A percentile compares a stretch with the other conserved stretches of the same genome.
phyloP scores from a whole-genome alignment of 1,140 invertebrate species.

The Drepana arcuata region DNA sequence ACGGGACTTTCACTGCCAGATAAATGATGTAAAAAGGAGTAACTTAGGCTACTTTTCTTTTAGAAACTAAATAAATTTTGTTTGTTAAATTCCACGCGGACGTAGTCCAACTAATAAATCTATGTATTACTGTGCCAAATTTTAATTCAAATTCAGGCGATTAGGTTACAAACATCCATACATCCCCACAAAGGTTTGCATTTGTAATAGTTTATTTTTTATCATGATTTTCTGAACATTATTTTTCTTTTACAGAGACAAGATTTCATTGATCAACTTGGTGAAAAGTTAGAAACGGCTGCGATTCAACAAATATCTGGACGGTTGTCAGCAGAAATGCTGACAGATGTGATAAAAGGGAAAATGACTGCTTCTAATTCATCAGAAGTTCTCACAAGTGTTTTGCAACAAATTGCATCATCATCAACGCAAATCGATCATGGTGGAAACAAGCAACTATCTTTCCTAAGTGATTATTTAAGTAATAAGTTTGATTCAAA shows the following conservation, averaged over 20 bases:
- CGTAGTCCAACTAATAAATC: not conserved
- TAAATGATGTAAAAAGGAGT: too few relatives aligned
- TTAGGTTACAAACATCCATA: too few relatives aligned
- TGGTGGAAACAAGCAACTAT: constrained; percentile 8
- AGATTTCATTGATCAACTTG: constrained; percentile 32
- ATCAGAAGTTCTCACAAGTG: constrained; percentile 15
- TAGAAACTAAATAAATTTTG: too few relatives aligned
- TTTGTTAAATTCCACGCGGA: not conserved
- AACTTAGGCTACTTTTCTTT: too few relatives aligned
- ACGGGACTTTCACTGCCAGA: too few relatives aligned
- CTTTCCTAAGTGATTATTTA: constrained; percentile 30
- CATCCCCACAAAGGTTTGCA: not conserved
- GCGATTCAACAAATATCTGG: constrained; percentile 28
- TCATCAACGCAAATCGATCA: constrained; percentile 1
- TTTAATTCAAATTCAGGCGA: too few relatives aligned
- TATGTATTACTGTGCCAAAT: too few relatives aligned
- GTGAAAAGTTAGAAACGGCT: constrained; percentile 21
- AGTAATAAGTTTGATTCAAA: constrained; percentile 28
- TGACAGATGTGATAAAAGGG: constrained; percentile 22
- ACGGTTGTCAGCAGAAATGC: constrained; percentile 17
- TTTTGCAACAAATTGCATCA: constrained; percentile 20
- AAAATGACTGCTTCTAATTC: constrained; percentile 21
- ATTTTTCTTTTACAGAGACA: constrained; percentile 29
- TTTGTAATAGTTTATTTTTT: not conserved
- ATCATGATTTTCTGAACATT: too few relatives aligned